Evolutionary conservation across 2,113 vertebrate genomes (phyloP), one percentile per base, ranked within the genome.

Genomic region (Nerophis lumbriciformis): DNA sequence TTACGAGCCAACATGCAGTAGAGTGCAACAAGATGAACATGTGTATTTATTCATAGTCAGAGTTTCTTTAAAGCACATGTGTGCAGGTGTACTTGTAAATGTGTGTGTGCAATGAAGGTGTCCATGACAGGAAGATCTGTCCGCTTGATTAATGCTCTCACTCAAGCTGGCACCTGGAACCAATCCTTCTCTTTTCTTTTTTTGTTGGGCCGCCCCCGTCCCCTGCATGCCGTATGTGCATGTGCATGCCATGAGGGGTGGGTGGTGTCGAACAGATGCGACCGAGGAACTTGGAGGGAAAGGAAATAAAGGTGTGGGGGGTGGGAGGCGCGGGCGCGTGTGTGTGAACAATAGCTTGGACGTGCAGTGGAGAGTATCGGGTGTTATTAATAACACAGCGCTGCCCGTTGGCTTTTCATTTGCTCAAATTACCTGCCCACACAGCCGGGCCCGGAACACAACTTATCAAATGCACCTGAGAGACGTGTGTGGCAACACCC

Each of bases 141-240:
- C 79, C 56, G 71, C 69, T 87, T 91, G 88, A 91, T 90, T 89
- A 89, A 89, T 87, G 85, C 80, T 72, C 84, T 89, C 82, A 86
- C 84, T 88, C 85, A 86, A 84, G 85, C 76, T 81, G 84, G 78
- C 86, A 88, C 84, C 83, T 90, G 85, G 87, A 88, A 89, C 76
- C 71, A 72, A 88, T 88, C 83, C 77, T 70, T 50, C 59, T 56
- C 54, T n/a, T 54, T 49, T 42, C 19, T 42, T 53, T 44, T 19
- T 57, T 54, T 55, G 7, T n/a, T 44, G 5, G 6, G 39, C 58
- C 51, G 42, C 79, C 75, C 60, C 67, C 61, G 10, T 69, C 76
- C 71, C 71, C 53, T 65, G 70, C 78, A 66, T 35, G 28, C 66
- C 39, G 60, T 60, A 61, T 60, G 53, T 60, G 60, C 59, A 66